Evolutionary conservation across 2,797 vertebrate species (phyloP).

Genomic region (Myoxocephalus aenaeus): DNA sequence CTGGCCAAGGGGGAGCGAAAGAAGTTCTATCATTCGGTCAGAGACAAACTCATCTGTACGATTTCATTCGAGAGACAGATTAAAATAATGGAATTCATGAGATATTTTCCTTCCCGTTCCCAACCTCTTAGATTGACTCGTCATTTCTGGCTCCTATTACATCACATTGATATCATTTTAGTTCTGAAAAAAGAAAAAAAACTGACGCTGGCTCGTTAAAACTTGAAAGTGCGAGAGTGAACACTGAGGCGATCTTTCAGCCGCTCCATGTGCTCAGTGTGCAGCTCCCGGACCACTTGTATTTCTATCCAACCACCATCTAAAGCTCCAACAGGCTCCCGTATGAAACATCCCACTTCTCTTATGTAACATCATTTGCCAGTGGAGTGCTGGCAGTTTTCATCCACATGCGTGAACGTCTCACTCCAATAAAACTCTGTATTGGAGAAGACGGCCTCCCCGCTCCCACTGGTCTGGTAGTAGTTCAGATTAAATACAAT

Average conservation of each 20-base stretch:
- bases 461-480: slow-evolving; percentile 19
- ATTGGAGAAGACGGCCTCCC: slow-evolving; percentile 35
- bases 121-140: slow-evolving; percentile 2
- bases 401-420: slow-evolving; percentile 58
- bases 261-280: slow-evolving; percentile 28
- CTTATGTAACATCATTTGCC: slow-evolving; percentile 75
- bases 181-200: slow-evolving; percentile 11
- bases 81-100: slow-evolving; percentile 64
- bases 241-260: slow-evolving; percentile 6
- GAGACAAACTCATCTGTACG: slow-evolving; percentile 31
- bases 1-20: slow-evolving; percentile 10
- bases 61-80: slow-evolving; percentile 45
- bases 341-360: slow-evolving; percentile 74
- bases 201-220: slow-evolving; percentile 26
- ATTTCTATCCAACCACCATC: slow-evolving; percentile 60
- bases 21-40: neutral
- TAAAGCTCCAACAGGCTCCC: slow-evolving; percentile 61
- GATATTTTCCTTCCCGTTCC: slow-evolving; percentile 35
- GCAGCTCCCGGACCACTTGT: slow-evolving; percentile 45
- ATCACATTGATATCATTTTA: slow-evolving; percentile 12
- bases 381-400: slow-evolving; percentile 67
- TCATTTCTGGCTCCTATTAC: slow-evolving; percentile 4
- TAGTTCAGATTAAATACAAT: slow-evolving; percentile 53
- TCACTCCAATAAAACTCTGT: slow-evolving; percentile 51
- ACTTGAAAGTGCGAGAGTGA: slow-evolving; percentile 22